Base-by-base conservation (phyloP, 2,113 vertebrate genomes). In the Cynocephalus volans region DNA sequence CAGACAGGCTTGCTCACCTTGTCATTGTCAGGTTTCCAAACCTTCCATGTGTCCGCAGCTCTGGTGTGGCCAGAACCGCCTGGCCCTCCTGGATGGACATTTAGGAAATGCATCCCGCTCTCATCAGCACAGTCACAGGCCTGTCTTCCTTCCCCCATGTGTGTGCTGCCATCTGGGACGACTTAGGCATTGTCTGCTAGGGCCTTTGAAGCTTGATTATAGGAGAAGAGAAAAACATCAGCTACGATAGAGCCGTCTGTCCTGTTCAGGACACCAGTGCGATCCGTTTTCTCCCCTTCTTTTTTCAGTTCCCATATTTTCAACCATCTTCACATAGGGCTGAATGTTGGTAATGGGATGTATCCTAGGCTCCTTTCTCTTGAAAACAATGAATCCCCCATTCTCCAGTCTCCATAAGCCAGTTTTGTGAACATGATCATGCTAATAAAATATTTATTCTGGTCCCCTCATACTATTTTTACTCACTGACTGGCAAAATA, bases 131-230 rank as follows among this genome's bases (percentile, higher is more conserved):
- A 77, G 69, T 89, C 67, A 69, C 1, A 1, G 31, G 64, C 92
- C 33, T 69, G 31, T 73, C 3, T 86, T 73, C 62, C 52, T 92
- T 97, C 50, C 70, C 23, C 24, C 80, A 19, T 17, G 56, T 81
- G 76, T 75, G 73, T 50, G 64, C 75, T 1, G 24, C 95, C 98
- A 98, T 98, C 97, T 98, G 98, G 96, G 96, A 97, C 15, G 65
- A 92, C 70, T 98, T 98, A 98, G 88, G 70, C 62, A 92, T 95
- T 97, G 96, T 97, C 95, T 97, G 50, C 90, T n/a, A 75, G 26
- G 64, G 75, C 19, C 96, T 98, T 97, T 98, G 97, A 98, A 97
- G 89, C 95, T 93, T 98, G 97, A 98, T 98, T 97, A 96, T 95
- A 97, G 69, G 56, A 90, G 88, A 95, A 85, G 81, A 80, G 90